Percentiles rank a stretch among this genome's conserved stretches.
Conservation (phyloP, 2,113 vertebrate genomes). For the Lates calcarifer region DNA sequence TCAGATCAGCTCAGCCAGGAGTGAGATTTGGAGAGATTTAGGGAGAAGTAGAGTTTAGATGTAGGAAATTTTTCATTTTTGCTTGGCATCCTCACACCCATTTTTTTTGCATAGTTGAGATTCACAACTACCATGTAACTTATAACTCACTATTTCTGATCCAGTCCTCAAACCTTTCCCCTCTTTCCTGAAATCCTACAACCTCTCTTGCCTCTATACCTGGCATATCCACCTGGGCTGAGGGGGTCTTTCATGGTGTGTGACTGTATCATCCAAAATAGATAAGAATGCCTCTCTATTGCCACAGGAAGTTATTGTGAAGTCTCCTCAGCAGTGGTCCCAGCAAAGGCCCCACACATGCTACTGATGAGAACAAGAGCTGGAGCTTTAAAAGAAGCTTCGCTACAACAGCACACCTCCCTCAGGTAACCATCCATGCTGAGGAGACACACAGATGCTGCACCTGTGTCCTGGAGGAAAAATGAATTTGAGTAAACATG, state of each 20-base stretch:
- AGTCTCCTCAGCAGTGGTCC: conserved; percentile 52
- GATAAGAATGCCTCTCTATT: conserved; percentile 56
- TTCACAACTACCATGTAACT: conserved; percentile 26
- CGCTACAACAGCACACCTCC: conserved; percentile 67
- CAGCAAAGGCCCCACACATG: conserved; percentile 46
- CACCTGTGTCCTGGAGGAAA: conserved; percentile 50
- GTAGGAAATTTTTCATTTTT: conserved; percentile 19
- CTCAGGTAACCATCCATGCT: conserved; percentile 89
- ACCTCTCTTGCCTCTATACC: conserved; percentile 39
- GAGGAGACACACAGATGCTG: conserved; percentile 18
- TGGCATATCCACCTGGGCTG: conserved; percentile 31
- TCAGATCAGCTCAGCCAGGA: conserved; percentile 33
- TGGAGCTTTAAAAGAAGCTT: conserved; percentile 33
- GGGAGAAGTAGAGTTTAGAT: conserved; percentile 18
- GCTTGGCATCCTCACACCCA: background rate
- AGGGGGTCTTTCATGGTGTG: conserved; percentile 36
- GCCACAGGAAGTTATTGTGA: conserved; percentile 50
- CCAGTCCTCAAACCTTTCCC: background rate
- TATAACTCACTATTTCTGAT: conserved; percentile 21
- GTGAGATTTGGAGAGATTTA: conserved; percentile 25
- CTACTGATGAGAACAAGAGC: conserved; percentile 41
- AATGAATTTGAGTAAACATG: conserved; percentile 46
- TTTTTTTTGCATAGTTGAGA: conserved; percentile 4
- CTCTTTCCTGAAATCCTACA: background rate
- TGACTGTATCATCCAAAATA: conserved; percentile 64